Percentiles rank a stretch among this genome's conserved stretches.
Evolutionary conservation across 2,888 invertebrate species (phyloP).

Genomic region (Clanis bilineata): DNA sequence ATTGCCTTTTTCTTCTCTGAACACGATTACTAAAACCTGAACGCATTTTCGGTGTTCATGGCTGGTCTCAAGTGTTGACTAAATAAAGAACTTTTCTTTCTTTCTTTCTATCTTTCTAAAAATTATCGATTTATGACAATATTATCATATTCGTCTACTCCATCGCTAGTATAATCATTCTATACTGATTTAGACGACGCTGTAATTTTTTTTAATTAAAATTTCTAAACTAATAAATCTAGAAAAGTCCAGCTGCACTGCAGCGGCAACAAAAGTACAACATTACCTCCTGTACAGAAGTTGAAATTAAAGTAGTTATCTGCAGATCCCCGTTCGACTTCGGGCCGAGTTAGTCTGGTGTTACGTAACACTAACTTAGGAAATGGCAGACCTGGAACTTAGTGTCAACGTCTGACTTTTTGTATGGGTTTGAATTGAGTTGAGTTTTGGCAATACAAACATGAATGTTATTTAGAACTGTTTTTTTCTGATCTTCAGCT

Average conservation of each 20-base stretch:
- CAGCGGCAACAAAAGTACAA: conserved; percentile 17
- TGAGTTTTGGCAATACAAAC: neutral
- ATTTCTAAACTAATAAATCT: neutral
- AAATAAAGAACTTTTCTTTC: too few species aligned
- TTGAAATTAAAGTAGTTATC: conserved; percentile 40
- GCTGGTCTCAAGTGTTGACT: too few species aligned
- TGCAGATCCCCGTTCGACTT: conserved; percentile 1
- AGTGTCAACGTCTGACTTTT: conserved; percentile 4
- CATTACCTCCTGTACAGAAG: conserved; percentile 23
- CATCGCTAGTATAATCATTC: neutral
- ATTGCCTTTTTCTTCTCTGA: too few species aligned
- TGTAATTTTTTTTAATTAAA: neutral
- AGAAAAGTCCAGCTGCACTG: neutral
- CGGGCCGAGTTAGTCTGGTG: conserved; percentile 17
- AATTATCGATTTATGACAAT: too few species aligned
- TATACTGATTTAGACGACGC: neutral
- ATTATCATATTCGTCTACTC: neutral
- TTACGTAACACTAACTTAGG: conserved; percentile 14
- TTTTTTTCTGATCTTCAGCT: neutral
- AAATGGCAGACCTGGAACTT: conserved; percentile 6
- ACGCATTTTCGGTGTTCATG: too few species aligned
- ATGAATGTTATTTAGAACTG: neutral
- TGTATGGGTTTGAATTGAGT: neutral
- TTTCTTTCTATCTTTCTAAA: too few species aligned
- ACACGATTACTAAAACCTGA: too few species aligned